Base-by-base conservation (phyloP, 2,888 invertebrate genomes). In the Hydropsyche betteni region DNA sequence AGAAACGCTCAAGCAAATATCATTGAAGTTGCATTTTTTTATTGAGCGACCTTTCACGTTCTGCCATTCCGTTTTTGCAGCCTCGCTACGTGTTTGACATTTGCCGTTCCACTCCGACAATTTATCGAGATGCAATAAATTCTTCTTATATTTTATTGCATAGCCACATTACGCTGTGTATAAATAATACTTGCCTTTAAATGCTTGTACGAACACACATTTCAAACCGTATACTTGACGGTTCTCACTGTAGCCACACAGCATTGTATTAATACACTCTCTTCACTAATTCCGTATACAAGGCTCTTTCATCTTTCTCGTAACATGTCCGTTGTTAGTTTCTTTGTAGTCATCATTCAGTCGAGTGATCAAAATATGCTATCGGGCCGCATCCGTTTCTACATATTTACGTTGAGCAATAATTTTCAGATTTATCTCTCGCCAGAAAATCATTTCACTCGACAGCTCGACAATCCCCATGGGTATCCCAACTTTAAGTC, bases 31-130 rank as follows among this genome's bases (percentile, higher is more conserved):
- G 64, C 64, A 64, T 34, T 64, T 58, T n/a, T 61, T 33, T 16
- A 33, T 34, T n/a, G 12, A 36, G 33, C 53, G 53, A 70, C 70
- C 70, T 70, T 70, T 70, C 70, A 70, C 70, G 70, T 70, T 70
- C 33, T 44, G 5, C 16, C 53, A 34, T 69, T 69, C 53, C 0
- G 51, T 51, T 24, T 64, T 4, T 64, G 34, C 36, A 8, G 12
- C 34, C 64, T 6, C 34, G 64, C 8, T 34, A 58, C 58, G 44
- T 10, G 16, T 24, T 64, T 61, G 61, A 61, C 61, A 61, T 61
- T 64, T 36, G n/a, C 64, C n/a, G 5, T 64, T 34, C 34, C 36
- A n/a, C 36, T 12, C 44, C 10, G 44, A 44, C 44, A 10, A 44
- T 55, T 55, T 55, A 55, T 14, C 8, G n/a, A 55, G 16, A 12